Base-by-base conservation (phyloP, 2,113 vertebrate species). In the Burhinus bistriatus region DNA sequence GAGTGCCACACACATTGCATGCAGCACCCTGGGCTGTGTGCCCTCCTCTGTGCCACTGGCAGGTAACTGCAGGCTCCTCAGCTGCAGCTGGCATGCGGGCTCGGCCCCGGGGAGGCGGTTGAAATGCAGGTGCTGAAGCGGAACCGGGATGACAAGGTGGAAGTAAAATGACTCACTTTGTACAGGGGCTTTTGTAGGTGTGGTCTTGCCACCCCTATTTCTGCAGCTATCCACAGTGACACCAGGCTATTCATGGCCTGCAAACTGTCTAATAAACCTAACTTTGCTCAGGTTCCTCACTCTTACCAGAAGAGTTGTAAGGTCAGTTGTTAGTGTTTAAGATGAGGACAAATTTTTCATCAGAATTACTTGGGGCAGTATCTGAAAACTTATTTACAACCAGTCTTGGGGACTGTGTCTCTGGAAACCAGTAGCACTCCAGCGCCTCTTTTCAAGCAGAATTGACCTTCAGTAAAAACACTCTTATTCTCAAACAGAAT, bases 1-100 rank as follows among this genome's bases (percentile, higher is more conserved):
- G 36, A n/a, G 47, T 20, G 21, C 22, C 89, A 45, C 34, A 11
- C 11, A 4, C 38, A 2, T 44, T 3, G 18, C 1, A 0, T 8
- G 12, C 30, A 45, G 19, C 70, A 38, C 30, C 15, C 22, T 6
- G 59, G 16, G 14, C 61, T 58, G 44, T 11, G 0, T 10, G 18
- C 27, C 52, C 61, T 57, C 38, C 64, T 69, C 54, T 0, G 0
- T 69, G 58, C 57, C 71, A 34, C 20, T 8, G 5, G 34, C 66
- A 32, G 38, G 30, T 26, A 49, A 16, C 32, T 34, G 32, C 44
- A 47, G 58, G 32, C 77, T 45, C 34, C 2, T n/a, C 13, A 9
- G 40, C 75, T n/a, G 62, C 76, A 40, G 69, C 42, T 45, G 73
- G 10, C 16, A 1, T 5, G 5, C 26, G 49, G 52, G 25, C 59